Conservation (phyloP, 2,113 vertebrate species). For the Periophthalmus modestus region DNA sequence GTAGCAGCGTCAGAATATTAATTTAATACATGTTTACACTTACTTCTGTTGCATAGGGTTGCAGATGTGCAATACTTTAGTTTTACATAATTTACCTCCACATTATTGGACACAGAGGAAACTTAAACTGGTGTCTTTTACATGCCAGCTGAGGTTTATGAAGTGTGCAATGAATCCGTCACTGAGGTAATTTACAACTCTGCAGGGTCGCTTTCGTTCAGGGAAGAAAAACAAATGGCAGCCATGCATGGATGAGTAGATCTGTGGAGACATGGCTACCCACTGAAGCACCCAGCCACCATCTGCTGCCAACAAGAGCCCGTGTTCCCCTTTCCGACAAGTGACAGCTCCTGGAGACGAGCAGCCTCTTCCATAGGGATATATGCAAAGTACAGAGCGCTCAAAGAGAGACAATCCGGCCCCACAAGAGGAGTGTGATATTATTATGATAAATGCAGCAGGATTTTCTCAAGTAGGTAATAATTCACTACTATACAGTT, state of each 20-base stretch:
- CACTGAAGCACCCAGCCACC: constrained; percentile 40
- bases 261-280: constrained; percentile 26
- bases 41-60: background rate
- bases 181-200: constrained; percentile 55
- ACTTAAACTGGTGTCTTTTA: constrained; percentile 57
- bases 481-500: background rate
- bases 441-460: background rate
- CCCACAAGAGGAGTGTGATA: background rate
- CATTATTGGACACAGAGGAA: constrained; percentile 35
- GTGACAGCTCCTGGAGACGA: constrained; percentile 12
- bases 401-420: constrained; percentile 1
- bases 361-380: background rate
- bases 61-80: constrained; percentile 16
- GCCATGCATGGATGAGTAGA: constrained; percentile 34
- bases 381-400: background rate
- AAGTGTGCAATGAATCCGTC: constrained; percentile 54
- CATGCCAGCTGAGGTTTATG: constrained; percentile 53
- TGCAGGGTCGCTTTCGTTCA: constrained; percentile 45
- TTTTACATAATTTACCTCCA: constrained; percentile 43
- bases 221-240: constrained; percentile 56
- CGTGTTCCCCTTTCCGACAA: constrained; percentile 21
- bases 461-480: background rate
- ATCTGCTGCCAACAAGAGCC: constrained; percentile 40
- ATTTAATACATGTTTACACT: too few relatives aligned
- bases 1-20: background rate